Evolutionary conservation across 2,888 invertebrate genomes (phyloP), one percentile per base, ranked within the genome.

Genomic region (Synanthedon formicaeformis): DNA sequence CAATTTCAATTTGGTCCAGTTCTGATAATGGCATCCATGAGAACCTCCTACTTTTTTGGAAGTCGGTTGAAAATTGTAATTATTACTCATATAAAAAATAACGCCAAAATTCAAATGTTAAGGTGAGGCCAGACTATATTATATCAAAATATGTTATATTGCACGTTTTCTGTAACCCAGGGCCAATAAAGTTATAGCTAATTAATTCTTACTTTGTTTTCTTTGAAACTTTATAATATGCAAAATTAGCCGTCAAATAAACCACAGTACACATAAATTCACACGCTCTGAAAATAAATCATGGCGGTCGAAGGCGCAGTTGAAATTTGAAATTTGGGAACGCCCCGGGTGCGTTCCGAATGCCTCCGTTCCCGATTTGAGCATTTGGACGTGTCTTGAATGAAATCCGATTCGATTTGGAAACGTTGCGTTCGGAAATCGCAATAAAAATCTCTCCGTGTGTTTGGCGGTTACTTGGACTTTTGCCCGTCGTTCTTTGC

Each of bases 371-470:
- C 52, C 61, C 58, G 63, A 64, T 60, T 69, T 70, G 67, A 64
- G 63, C 59, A 63, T 59, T 59, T 62, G 52, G 52, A 73, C 69
- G 69, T 71, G 69, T 65, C 55, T 59, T 55, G 70, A 71, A 69
- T 73, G 3, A 45, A 45, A 45, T 45, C 12, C 13, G 45, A 45
- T 45, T 45, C 6, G 45, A 8, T 34, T 34, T 34, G 34, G 34
- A 34, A 45, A 12, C 45, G 45, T 45, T 45, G 45, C 45, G 13
- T 45, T 45, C 45, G 45, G 13, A 45, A 14, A 45, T 45, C 5
- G 45, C 45, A 45, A 45, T 45, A 45, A 45, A 45, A 45, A 45
- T 45, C 45, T 45, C 13, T 2, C 45, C 12, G 6, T n/a, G 13
- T n/a, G n/a, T 13, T 45, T n/a, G 13, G n/a, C 14, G 45, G 13